phyloP scores from a whole-genome alignment of 64 coral and sea anemone genomes.

The Acropora yongei region DNA sequence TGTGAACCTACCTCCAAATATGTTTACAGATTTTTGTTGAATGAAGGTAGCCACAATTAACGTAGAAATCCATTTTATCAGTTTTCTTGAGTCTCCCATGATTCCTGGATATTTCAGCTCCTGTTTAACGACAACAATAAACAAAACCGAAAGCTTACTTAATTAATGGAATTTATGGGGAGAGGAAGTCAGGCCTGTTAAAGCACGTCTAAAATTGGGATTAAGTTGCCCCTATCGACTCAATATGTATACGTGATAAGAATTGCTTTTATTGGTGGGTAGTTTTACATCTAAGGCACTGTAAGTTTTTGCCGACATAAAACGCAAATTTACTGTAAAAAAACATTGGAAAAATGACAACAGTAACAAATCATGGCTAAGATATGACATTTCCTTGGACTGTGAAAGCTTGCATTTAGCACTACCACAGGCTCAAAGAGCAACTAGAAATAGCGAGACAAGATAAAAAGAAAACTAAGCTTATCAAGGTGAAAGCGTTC shows the following conservation, averaged over 20 bases:
- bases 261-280: background rate
- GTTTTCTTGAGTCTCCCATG: background rate
- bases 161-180: background rate
- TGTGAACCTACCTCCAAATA: constrained; percentile 7
- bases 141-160: background rate
- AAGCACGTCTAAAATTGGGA: background rate
- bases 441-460: background rate
- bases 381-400: background rate
- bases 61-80: background rate
- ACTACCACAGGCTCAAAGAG: background rate
- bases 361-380: background rate
- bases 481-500: background rate
- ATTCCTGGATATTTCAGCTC: background rate
- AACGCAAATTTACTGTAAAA: background rate
- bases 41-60: background rate
- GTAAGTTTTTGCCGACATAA: background rate
- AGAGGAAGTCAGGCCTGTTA: background rate
- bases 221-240: background rate
- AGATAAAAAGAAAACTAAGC: background rate
- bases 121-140: background rate
- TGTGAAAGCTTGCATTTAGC: background rate
- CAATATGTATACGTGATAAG: background rate
- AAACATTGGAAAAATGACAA: background rate
- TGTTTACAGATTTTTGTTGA: background rate
- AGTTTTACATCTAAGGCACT: background rate